Base-by-base conservation (phyloP, 1,140 invertebrate genomes). In the Acromyrmex charruanus region DNA sequence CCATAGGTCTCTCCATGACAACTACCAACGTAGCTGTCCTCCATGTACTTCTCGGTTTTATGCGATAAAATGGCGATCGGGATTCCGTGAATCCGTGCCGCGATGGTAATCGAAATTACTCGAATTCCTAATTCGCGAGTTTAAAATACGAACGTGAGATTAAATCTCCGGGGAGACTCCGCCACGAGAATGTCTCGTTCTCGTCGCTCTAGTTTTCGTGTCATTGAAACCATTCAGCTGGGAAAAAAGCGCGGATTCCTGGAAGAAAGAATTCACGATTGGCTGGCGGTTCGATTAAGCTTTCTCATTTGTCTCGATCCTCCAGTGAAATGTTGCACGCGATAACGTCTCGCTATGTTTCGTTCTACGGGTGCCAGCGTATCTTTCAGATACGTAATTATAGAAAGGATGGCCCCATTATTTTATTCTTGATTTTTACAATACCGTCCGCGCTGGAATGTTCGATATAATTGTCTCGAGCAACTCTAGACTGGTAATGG, bases 61-160 rank as follows among this genome's bases (percentile, higher is more conserved):
- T 63, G 39, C 69, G 51, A 80, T 69, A 77, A 74, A 85, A 63
- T 61, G 65, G 63, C 74, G 63, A 74, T 81, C 68, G 87, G 68
- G 71, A 92, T 91, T 90, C 77, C 66, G 51, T 16, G 87, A 88
- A 87, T 87, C 72, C 49, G 28, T 53, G 49, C 25, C 65, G 75
- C 74, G 84, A 85, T 61, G 86, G 86, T 92, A 93, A 93, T 93
- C 87, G 87, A 93, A 93, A 94, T 94, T 91, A 89, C 75, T 86
- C 63, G 75, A 87, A 93, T 93, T 93, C 90, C 63, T 87, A 66
- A 87, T 90, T 88, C 82, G 72, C 77, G 77, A 87, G 82, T 91
- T 90, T 82, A 77, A 81, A 84, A 85, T 69, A 31, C 68, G 71
- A 28, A 87, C 84, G 74, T 72, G 65, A 59, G 71, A 85, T 88